Conservation (phyloP, 1,140 invertebrate species). For the Formica exsecta region DNA sequence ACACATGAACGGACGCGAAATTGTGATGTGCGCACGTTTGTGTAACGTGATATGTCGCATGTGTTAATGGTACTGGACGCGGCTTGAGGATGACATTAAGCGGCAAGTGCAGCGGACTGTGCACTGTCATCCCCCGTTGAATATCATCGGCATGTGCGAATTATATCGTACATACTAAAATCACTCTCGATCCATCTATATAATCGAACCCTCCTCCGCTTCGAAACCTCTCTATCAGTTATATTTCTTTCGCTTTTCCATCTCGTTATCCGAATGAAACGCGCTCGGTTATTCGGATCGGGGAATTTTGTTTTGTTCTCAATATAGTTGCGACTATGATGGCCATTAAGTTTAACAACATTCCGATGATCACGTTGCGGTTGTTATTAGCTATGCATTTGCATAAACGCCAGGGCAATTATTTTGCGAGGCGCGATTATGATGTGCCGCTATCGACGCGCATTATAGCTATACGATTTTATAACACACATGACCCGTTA, state of each 20-base stretch:
- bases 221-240: background rate
- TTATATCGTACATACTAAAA: slow-evolving; percentile 8
- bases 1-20: slow-evolving; percentile 1
- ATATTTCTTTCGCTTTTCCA: slow-evolving; percentile 38
- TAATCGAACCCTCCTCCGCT: background rate
- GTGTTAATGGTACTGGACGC: slow-evolving; percentile 75
- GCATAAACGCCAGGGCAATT: slow-evolving; percentile 69
- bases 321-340: slow-evolving; percentile 40
- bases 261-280: slow-evolving; percentile 16
- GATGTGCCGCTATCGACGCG: slow-evolving; percentile 19
- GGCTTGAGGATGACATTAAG: slow-evolving; percentile 78
- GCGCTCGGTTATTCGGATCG: background rate
- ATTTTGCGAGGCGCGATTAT: slow-evolving; percentile 65
- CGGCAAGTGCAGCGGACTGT: slow-evolving; percentile 76
- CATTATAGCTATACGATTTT: slow-evolving; percentile 54
- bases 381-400: slow-evolving; percentile 73
- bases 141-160: slow-evolving; percentile 58
- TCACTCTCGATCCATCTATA: slow-evolving; percentile 28
- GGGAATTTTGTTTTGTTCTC: slow-evolving; percentile 49
- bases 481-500: slow-evolving; percentile 45
- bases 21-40: slow-evolving; percentile 38
- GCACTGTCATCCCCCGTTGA: slow-evolving; percentile 75
- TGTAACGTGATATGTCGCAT: slow-evolving; percentile 62
- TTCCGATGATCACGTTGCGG: slow-evolving; percentile 63
- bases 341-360: slow-evolving; percentile 69